Percentiles rank a stretch among this genome's conserved stretches.
These are phyloP conservation scores for Trogon melanurus DNA, from an alignment of 2,113 vertebrate genomes.

Conservation along the genomic window DNA sequence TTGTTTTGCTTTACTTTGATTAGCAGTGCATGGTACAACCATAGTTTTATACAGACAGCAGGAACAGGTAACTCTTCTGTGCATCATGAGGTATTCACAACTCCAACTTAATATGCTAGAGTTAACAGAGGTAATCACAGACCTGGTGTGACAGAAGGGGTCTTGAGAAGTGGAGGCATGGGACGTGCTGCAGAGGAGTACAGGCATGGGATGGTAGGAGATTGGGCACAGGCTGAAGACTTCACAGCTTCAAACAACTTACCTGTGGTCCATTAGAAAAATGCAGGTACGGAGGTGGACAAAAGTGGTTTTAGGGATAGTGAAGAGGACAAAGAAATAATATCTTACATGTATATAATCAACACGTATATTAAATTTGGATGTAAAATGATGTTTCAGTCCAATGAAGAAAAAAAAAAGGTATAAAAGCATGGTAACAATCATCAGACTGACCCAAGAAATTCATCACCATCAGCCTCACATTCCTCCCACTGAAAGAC, in stretches of 20 bases:
- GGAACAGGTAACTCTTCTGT: background rate
- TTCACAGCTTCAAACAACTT: background rate
- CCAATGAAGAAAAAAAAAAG: background rate
- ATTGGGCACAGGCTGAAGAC: background rate
- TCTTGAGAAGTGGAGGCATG: background rate
- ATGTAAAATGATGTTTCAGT: background rate
- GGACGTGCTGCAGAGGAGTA: background rate
- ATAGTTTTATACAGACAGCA: background rate
- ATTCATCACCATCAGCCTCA: background rate
- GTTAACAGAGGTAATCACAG: background rate
- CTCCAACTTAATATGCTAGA: rapidly evolving
- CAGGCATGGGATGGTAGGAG: background rate
- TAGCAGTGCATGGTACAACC: background rate
- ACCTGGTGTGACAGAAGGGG: background rate
- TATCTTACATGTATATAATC: background rate
- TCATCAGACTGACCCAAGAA: background rate
- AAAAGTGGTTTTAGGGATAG: background rate
- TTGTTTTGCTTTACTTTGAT: background rate
- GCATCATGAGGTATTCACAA: background rate
- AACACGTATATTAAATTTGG: background rate
- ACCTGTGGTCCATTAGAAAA: background rate
- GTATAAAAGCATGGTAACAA: background rate
- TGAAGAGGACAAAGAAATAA: background rate
- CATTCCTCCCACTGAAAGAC: background rate
- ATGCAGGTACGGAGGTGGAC: background rate